phyloP scores from a whole-genome alignment of 2,113 vertebrate species.

The Embiotoca jacksoni region DNA sequence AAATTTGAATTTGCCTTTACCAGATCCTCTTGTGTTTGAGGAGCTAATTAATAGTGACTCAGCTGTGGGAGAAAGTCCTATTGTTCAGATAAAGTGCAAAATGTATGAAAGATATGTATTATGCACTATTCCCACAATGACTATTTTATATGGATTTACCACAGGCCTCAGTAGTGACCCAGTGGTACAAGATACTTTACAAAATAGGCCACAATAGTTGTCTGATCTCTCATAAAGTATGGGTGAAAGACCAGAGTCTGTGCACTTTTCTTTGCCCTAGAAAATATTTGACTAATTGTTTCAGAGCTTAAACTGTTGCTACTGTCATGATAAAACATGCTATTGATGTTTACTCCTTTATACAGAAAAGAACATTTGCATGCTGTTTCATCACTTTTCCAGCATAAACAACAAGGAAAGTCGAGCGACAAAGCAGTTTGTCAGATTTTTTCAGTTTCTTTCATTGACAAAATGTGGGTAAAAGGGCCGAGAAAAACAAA shows the following conservation, averaged over 20 bases:
- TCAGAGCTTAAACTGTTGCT: no score
- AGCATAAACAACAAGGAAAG: slow-evolving; percentile 16
- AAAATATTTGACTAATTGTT: no score
- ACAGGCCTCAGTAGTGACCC: no score
- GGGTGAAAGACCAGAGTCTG: no score
- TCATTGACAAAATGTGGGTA: slow-evolving; percentile 6
- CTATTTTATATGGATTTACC: no score
- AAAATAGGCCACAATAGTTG: neutral
- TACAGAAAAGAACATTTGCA: slow-evolving; percentile 2
- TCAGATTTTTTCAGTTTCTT: slow-evolving; percentile 2
- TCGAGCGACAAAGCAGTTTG: slow-evolving; percentile 2
- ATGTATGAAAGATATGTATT: slow-evolving; percentile 28
- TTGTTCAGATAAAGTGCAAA: slow-evolving; percentile 29
- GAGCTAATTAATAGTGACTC: slow-evolving; percentile 35
- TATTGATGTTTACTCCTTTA: slow-evolving; percentile 4
- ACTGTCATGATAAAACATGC: neutral
- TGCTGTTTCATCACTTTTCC: slow-evolving; percentile 21
- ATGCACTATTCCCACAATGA: no score
- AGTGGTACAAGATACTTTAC: neutral
- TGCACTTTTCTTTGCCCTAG: no score
- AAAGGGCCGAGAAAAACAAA: neutral
- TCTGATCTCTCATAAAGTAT: neutral
- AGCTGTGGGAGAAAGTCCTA: slow-evolving; percentile 4
- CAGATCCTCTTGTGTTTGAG: slow-evolving; percentile 30
- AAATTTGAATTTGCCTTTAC: slow-evolving; percentile 38